Conservation (phyloP, 2,797 vertebrate genomes). For the Periophthalmus magnuspinnatus region DNA sequence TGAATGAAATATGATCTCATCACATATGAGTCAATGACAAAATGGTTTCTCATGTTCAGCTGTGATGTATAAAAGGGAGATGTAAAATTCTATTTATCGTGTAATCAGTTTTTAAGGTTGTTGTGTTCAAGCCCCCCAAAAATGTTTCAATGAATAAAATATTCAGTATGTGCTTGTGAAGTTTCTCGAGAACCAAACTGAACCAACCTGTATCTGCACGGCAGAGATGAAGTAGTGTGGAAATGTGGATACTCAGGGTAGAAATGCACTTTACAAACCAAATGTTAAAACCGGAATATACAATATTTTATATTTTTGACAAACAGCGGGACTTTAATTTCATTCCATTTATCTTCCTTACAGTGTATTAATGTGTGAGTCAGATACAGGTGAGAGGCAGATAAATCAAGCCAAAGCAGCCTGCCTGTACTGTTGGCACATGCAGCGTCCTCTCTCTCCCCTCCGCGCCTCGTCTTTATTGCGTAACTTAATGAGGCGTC, state of each 20-base stretch:
- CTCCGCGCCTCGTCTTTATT: constrained; percentile 33
- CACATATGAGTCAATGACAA: not conserved
- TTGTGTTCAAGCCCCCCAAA: too few species aligned
- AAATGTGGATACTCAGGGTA: not conserved
- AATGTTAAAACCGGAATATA: not conserved
- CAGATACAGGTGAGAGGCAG: constrained; percentile 20
- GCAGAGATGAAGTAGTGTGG: not conserved
- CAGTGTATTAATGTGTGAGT: constrained; percentile 8
- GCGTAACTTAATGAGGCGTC: constrained; percentile 61
- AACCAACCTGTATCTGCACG: not conserved
- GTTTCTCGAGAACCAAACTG: not conserved
- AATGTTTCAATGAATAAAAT: not conserved
- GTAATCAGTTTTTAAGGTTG: too few species aligned
- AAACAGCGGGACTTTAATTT: constrained; percentile 11
- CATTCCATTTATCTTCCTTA: constrained; percentile 13
- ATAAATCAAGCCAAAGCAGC: constrained; percentile 15
- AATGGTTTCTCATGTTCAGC: not conserved
- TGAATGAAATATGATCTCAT: constrained; percentile 25
- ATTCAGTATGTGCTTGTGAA: not conserved
- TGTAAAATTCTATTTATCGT: too few species aligned
- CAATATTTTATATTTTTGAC: not conserved
- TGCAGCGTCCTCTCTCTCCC: constrained; percentile 20
- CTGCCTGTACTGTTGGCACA: constrained; percentile 11
- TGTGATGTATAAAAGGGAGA: too few species aligned
- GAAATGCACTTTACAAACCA: not conserved